Evolutionary conservation across 1,140 invertebrate species (phyloP).

Genomic region (Drosophila takahashii): DNA sequence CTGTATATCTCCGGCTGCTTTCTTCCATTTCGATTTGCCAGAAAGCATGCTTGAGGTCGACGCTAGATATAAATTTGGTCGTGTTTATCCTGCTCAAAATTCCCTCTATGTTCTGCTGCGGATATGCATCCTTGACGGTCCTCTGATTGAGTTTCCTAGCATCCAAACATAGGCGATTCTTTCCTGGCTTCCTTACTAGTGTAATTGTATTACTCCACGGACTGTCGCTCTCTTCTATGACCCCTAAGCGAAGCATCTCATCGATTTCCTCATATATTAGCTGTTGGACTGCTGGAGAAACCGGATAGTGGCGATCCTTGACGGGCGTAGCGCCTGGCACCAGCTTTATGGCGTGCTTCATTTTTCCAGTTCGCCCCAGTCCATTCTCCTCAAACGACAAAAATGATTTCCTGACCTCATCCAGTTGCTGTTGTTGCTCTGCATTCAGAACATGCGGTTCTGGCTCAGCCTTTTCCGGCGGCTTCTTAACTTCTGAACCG

Average conservation of each 20-base stretch:
- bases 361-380: not conserved
- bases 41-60: not conserved
- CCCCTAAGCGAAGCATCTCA: not conserved
- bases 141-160: conserved; percentile 2
- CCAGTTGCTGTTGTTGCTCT: not conserved
- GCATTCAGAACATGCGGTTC: not conserved
- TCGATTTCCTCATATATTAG: not conserved
- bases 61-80: not conserved
- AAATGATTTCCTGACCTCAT: not conserved
- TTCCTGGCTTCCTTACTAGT: conserved; percentile 3
- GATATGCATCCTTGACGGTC: conserved; percentile 9
- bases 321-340: not conserved
- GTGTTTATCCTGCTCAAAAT: not conserved
- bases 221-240: conserved; percentile 2
- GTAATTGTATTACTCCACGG: not conserved
- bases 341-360: not conserved
- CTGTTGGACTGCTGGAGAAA: not conserved
- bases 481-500: not conserved
- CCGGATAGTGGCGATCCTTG: not conserved
- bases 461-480: not conserved
- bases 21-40: conserved; percentile 10
- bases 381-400: not conserved
- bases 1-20: not conserved
- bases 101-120: not conserved
- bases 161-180: conserved; percentile 6